Evolutionary conservation across 2,888 invertebrate species (phyloP).

Genomic region (Tolmerus cingulatus): DNA sequence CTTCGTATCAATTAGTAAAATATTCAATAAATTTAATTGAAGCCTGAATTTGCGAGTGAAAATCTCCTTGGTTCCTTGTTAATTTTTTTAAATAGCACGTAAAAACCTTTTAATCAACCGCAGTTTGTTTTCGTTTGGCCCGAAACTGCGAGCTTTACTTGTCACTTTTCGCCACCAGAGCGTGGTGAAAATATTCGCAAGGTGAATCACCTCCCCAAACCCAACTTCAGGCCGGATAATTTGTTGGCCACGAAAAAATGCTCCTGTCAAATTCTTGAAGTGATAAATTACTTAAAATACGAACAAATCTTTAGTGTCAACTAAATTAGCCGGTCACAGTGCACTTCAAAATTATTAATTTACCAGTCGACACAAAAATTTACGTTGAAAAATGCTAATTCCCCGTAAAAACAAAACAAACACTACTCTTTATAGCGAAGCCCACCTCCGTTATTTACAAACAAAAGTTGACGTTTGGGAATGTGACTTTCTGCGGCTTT

Average conservation of each 20-base stretch:
- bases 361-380: background rate
- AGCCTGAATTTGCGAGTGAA: background rate
- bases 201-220: background rate
- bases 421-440: background rate
- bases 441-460: background rate
- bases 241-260: background rate
- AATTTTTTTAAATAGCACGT: background rate
- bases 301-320: background rate
- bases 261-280: background rate
- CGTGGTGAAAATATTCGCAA: background rate
- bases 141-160: background rate
- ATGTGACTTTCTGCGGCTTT: background rate
- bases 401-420: background rate
- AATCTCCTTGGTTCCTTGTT: slow-evolving; percentile 16
- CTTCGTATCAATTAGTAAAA: background rate
- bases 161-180: background rate
- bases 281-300: background rate
- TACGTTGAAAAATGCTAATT: background rate
- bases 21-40: background rate
- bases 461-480: background rate
- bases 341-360: background rate
- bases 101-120: background rate
- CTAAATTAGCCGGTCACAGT: background rate
- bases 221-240: background rate
- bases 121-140: slow-evolving; percentile 20